These are phyloP conservation scores for Chironex yamaguchii DNA, from an alignment of 30 jellyfish, hydroid and myxozoan species.

Conservation along the genomic window DNA sequence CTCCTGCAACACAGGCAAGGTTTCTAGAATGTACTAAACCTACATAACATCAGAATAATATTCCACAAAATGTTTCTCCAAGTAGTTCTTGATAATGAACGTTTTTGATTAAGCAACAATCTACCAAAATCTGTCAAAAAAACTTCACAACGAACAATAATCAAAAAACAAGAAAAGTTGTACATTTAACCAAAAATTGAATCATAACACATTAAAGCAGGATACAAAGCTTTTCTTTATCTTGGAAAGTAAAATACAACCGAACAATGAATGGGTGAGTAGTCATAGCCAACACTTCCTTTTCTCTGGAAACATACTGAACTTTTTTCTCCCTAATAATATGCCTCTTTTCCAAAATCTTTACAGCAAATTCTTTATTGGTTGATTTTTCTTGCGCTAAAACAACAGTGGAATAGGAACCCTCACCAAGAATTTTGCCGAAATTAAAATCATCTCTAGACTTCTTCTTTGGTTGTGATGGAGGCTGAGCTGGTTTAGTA, in stretches of 20 bases:
- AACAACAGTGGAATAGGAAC: constrained; percentile 93
- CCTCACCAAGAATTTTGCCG: constrained; percentile 93
- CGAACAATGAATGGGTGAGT: constrained; percentile 92
- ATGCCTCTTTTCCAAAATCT: constrained; percentile 87
- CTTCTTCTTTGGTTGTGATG: constrained; percentile 78
- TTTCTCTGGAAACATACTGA: constrained; percentile 90
- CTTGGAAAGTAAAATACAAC: constrained; percentile 96
- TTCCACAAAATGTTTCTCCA: too few species aligned
- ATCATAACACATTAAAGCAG: constrained; percentile 48
- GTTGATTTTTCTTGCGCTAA: constrained; percentile 77
- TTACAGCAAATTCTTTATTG: constrained; percentile 82
- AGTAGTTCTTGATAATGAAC: not conserved
- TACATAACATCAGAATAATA: too few species aligned
- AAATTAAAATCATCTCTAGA: constrained; percentile 85
- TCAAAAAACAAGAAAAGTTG: too few species aligned
- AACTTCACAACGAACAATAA: too few species aligned
- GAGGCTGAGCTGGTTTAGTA: not conserved
- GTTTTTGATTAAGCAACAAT: not conserved
- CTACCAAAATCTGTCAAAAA: too few species aligned
- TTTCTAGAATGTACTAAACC: too few species aligned
- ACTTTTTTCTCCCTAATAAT: constrained; percentile 90
- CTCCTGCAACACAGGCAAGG: too few species aligned
- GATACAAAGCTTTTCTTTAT: constrained; percentile 92
- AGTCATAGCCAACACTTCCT: constrained; percentile 93
- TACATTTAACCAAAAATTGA: too few species aligned